Conservation (phyloP, 1,140 invertebrate genomes). For the Drosophila repleta region DNA sequence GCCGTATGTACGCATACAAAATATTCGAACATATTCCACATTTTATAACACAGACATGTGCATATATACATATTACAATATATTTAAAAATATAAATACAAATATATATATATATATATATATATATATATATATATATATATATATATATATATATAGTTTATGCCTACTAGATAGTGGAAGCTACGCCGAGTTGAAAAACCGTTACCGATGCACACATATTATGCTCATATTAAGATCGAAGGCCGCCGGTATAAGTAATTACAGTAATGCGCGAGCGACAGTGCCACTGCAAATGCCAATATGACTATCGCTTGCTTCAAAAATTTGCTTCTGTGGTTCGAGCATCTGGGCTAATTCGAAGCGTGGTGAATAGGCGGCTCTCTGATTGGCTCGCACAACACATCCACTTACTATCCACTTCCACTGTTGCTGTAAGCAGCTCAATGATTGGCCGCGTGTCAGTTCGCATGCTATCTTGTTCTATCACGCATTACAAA, state of each 20-base stretch:
- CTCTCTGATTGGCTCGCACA: conserved; percentile 45
- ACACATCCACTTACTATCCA: conserved; percentile 25
- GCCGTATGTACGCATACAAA: no score
- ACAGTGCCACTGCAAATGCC: conserved; percentile 46
- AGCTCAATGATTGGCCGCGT: conserved; percentile 44
- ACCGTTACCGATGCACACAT: conserved; percentile 1
- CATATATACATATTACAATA: not conserved
- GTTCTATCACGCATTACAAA: not conserved
- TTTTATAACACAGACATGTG: not conserved
- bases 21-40: not conserved
- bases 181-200: not conserved
- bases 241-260: conserved; percentile 36
- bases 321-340: conserved; percentile 16
- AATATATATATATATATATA: no score
- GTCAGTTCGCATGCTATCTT: not conserved
- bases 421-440: not conserved
- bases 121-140: no score
- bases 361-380: conserved; percentile 9
- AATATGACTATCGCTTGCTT: conserved; percentile 38
- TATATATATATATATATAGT: not conserved
- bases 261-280: conserved; percentile 32
- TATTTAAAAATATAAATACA: no score
- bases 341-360: conserved; percentile 13
- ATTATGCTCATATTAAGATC: conserved; percentile 3
- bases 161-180: not conserved